These are phyloP conservation scores for Oligia latruncula DNA, from an alignment of 2,888 invertebrate genomes.

Conservation along the genomic window DNA sequence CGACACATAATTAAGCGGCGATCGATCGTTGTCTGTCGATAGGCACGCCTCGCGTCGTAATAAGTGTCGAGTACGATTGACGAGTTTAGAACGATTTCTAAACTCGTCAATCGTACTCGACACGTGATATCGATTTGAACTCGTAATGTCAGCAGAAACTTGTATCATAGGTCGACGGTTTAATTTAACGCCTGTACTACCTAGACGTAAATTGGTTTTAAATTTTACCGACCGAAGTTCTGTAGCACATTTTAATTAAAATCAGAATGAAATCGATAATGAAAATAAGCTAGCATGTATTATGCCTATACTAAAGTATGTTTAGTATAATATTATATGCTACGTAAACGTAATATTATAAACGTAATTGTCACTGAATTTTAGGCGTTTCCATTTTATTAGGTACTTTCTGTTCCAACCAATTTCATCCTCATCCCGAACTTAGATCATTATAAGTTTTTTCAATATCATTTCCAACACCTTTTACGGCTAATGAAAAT, in stretches of 20 bases:
- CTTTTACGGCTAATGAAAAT: slow-evolving; percentile 42
- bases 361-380: slow-evolving; percentile 5
- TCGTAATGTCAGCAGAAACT: slow-evolving; percentile 36
- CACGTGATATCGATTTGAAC: slow-evolving; percentile 36
- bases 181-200: slow-evolving; percentile 13
- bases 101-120: no score
- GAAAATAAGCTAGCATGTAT: slow-evolving; percentile 3
- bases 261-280: neutral
- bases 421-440: slow-evolving; percentile 2
- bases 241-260: neutral
- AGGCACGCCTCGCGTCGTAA: slow-evolving; percentile 56
- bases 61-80: slow-evolving; percentile 64
- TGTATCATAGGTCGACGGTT: slow-evolving; percentile 25
- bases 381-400: slow-evolving; percentile 14
- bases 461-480: slow-evolving; percentile 13
- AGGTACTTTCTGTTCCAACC: neutral
- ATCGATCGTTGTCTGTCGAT: slow-evolving; percentile 60
- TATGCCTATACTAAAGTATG: neutral
- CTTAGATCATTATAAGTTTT: neutral
- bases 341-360: neutral
- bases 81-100: slow-evolving; percentile 46
- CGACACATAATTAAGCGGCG: slow-evolving; percentile 59
- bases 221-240: slow-evolving; percentile 8
- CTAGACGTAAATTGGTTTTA: slow-evolving; percentile 27
- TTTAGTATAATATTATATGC: neutral